Evolutionary conservation across 1,140 invertebrate species (phyloP), one percentile per base, ranked within the genome.

Genomic region (Thaumatotibia leucotreta): DNA sequence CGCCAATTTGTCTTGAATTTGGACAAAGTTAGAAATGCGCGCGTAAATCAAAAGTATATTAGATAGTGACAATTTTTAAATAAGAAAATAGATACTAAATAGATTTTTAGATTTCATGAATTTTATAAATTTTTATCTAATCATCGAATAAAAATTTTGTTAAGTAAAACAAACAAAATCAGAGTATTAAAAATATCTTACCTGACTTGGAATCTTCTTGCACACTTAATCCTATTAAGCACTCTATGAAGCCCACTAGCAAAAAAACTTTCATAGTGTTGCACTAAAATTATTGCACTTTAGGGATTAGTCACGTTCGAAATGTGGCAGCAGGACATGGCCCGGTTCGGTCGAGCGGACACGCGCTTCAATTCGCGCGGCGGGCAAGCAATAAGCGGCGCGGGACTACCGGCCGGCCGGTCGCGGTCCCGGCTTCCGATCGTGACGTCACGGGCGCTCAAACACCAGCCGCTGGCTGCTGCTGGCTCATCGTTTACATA

Each of bases 301-400:
- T 45, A 17, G 39, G 39, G 39, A 45, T 45, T 45, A 45, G 39
- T 45, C 39, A 45, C 39, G 39, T 45, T 45, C 39, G 39, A 20
- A 17, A 6, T 29, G n/a, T n/a, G 33, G 14, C 24, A 20, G 52
- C 52, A 58, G 52, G 71, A 76, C 80, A 84, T 79, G 70, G 75
- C 75, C 72, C 75, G 77, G 77, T 70, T 75, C 75, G 73, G 77
- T 76, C 73, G 76, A 82, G 75, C 85, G 86, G 86, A 89, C 86
- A 84, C 86, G 84, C 83, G 78, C 62, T 78, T 81, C 86, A 89
- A 89, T 89, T 89, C 85, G 75, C 79, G 79, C 81, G 77, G 77
- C 80, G 75, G 78, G 76, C 78, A 74, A 45, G 80, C 82, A 87
- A 82, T 88, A 83, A 86, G 73, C 77, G 72, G 65, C 73, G 75